Conservation (phyloP, 2,113 vertebrate species). For the Ellobius talpinus region DNA sequence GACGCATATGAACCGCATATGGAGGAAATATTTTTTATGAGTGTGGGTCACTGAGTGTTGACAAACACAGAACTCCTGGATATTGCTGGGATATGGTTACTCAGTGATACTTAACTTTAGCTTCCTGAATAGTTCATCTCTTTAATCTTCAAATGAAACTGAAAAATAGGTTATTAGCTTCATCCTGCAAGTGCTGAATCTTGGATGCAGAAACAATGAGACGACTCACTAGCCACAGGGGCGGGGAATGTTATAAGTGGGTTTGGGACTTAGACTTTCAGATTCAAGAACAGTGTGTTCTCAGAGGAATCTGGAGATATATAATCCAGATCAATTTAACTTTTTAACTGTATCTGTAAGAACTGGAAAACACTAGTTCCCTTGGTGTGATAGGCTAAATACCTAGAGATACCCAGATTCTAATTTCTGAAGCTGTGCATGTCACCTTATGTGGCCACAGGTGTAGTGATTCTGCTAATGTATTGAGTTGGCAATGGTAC, state of each 20-base stretch:
- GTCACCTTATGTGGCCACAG: neutral
- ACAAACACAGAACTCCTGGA: neutral
- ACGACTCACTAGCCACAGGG: neutral
- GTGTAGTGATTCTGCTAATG: neutral
- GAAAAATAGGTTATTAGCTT: neutral
- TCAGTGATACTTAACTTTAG: constrained; percentile 4
- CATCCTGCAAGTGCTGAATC: neutral
- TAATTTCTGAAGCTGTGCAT: neutral
- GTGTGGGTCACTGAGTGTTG: neutral
- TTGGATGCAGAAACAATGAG: neutral
- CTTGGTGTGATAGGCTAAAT: neutral
- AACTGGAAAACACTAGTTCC: neutral
- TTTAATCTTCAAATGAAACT: constrained; percentile 35
- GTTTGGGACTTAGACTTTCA: neutral
- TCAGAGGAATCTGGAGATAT: neutral
- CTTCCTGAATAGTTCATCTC: neutral
- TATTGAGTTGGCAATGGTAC: neutral
- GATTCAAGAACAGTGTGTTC: neutral
- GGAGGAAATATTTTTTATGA: neutral
- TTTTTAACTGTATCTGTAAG: neutral
- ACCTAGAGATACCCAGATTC: neutral
- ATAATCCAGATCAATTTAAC: neutral
- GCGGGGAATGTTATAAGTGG: neutral
- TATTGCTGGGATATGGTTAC: neutral
- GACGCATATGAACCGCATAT: neutral